A percentile compares a stretch with the other conserved stretches of the same genome.
Conservation (phyloP, 2,113 vertebrate genomes). For the Syngnathoides biaculeatus region DNA sequence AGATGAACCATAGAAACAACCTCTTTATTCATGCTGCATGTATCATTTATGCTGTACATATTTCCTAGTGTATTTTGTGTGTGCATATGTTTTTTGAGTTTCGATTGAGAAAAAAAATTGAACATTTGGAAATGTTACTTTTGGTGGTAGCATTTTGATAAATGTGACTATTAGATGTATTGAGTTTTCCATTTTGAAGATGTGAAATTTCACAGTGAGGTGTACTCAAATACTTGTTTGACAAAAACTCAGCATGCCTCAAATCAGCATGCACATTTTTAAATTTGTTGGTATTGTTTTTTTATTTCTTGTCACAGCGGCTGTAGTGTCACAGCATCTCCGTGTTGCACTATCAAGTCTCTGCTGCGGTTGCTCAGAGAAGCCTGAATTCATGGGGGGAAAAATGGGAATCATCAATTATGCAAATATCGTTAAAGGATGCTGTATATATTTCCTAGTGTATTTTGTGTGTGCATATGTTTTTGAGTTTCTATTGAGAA, state of each 20-base stretch:
- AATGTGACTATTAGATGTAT: neutral
- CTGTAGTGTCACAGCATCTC: conserved; percentile 42
- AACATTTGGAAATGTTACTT: no score
- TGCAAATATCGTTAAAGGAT: neutral
- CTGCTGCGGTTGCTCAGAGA: conserved; percentile 33
- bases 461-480: neutral
- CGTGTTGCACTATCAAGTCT: conserved; percentile 50
- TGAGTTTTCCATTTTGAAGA: neutral
- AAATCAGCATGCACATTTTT: conserved; percentile 2
- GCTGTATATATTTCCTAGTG: neutral
- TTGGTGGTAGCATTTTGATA: neutral
- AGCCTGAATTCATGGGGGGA: conserved; percentile 3
- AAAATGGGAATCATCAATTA: neutral
- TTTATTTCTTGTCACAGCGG: conserved; percentile 44
- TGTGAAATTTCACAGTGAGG: neutral
- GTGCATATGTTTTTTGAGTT: neutral
- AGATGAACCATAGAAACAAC: conserved; percentile 18
- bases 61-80: neutral
- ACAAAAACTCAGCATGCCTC: conserved; percentile 4
- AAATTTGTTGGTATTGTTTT: conserved; percentile 37
- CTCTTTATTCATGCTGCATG: neutral
- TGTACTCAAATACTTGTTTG: conserved; percentile 11
- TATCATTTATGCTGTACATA: neutral
- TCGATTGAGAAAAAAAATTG: no score
- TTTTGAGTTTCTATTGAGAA: no score